Conservation (phyloP, 2,797 vertebrate species). For the Psittacula derbiana region DNA sequence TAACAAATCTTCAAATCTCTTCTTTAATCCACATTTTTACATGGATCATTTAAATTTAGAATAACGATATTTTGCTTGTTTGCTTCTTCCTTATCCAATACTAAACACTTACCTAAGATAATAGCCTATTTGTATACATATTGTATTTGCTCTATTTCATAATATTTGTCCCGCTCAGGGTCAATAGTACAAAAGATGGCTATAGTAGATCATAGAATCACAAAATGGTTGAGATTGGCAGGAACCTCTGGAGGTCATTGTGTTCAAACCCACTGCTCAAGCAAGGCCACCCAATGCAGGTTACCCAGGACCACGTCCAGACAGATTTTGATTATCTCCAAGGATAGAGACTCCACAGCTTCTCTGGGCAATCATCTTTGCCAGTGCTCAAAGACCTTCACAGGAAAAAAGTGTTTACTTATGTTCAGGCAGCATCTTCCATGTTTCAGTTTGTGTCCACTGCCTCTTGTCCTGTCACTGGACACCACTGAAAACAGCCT, state of each 20-base stretch:
- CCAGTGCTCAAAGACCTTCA: not conserved
- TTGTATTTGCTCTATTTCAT: not conserved
- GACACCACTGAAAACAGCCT: not conserved
- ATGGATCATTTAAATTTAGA: not conserved
- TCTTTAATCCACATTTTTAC: not conserved
- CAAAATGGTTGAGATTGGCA: not conserved
- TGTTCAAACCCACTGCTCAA: not conserved
- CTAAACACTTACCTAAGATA: not conserved
- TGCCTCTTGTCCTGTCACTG: not conserved
- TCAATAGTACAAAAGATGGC: not conserved
- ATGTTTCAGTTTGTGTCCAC: not conserved
- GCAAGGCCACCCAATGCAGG: not conserved
- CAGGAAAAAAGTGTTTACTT: not conserved
- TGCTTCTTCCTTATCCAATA: not conserved
- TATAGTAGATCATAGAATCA: not conserved
- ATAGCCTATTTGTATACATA: not conserved
- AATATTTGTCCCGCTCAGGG: not conserved
- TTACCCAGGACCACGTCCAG: not conserved
- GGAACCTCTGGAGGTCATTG: fast-evolving
- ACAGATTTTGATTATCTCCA: not conserved
- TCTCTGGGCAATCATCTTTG: not conserved
- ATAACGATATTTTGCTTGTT: not conserved
- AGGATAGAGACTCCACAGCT: not conserved
- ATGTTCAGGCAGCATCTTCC: not conserved
- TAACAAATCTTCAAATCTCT: not conserved